Evolutionary conservation across 2,888 invertebrate genomes (phyloP), one percentile per base, ranked within the genome.

Genomic region (Scaptodrosophila latifasciaeformis): DNA sequence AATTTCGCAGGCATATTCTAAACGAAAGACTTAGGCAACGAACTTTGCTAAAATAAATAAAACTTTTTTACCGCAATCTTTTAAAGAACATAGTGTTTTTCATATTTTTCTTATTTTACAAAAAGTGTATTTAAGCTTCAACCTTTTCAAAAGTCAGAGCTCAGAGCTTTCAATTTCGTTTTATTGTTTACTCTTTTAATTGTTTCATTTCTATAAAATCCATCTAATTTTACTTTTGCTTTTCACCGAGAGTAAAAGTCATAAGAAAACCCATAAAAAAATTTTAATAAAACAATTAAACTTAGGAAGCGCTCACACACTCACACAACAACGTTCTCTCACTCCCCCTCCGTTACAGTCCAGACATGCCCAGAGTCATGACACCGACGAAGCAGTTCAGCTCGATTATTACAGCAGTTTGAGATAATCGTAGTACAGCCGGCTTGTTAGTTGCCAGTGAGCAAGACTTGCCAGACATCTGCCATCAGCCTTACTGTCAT

Each of bases 341-440:
- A 35, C 35, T 15, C 35, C 12, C 35, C 12, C 35, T 3, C 31
- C 3, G 31, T 31, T 2, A 2, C 9, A 5, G 31, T 31, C 2
- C 10, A n/a, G 4, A 2, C 31, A 5, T n/a, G 31, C 31, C 10
- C 52, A 42, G 31, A 62, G 62, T 59, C 61, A 39, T 64, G 58
- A 24, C 44, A 55, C 49, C 56, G 59, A 9, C 5, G 17, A n/a
- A n/a, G n/a, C n/a, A n/a, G n/a, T n/a, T n/a, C n/a, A n/a, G 37
- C 15, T 37, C n/a, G n/a, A n/a, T 62, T 63, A 77, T 72, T 78
- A 78, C 75, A 54, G 65, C 75, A 74, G 62, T 48, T 40, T 37
- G 15, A 17, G 13, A 17, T 37, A 37, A 37, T 37, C 37, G 15
- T 13, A 3, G 24, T 3, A 24, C 37, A 37, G 17, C 18, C 17